These are phyloP conservation scores for Acanthurus lineatus DNA, from an alignment of 2,797 vertebrate species.

Conservation along the genomic window DNA sequence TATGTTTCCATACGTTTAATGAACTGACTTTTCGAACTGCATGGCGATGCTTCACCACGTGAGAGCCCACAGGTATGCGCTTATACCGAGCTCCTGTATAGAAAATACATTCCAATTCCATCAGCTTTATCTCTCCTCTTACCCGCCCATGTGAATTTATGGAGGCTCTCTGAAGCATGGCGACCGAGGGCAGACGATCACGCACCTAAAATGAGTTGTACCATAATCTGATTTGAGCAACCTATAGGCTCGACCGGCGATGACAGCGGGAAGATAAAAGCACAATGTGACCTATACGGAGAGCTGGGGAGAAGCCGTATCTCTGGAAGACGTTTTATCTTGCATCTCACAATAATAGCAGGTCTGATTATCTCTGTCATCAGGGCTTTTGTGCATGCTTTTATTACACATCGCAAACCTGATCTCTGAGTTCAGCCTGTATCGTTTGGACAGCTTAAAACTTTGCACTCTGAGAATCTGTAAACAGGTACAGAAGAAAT, in stretches of 20 bases:
- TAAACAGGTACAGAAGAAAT: conserved; percentile 2
- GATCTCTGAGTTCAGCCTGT: conserved; percentile 40
- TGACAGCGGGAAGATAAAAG: conserved; percentile 71
- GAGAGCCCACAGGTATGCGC: conserved; percentile 28
- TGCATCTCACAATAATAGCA: conserved; percentile 56
- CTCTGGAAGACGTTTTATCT: conserved; percentile 54
- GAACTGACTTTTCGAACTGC: conserved; percentile 63
- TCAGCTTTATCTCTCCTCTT: conserved; percentile 37
- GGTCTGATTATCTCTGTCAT: conserved; percentile 59
- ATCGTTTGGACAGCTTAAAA: conserved; percentile 13
- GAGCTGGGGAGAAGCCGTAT: conserved; percentile 53
- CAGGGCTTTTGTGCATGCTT: conserved; percentile 21
- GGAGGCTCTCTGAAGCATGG: conserved; percentile 55
- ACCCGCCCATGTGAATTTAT: conserved; percentile 53
- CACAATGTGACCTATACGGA: conserved; percentile 63
- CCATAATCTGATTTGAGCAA: conserved; percentile 73
- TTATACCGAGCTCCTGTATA: conserved; percentile 27
- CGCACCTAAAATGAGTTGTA: conserved; percentile 65
- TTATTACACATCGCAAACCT: conserved; percentile 37
- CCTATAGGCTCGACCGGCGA: conserved; percentile 60
- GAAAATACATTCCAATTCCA: conserved; percentile 61
- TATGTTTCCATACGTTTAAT: conserved; percentile 73
- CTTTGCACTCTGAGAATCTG: conserved; percentile 12
- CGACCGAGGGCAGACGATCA: conserved; percentile 50
- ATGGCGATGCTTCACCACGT: conserved; percentile 25